Evolutionary conservation across 2,888 invertebrate genomes (phyloP).

Genomic region (Eubasilissa splendida): DNA sequence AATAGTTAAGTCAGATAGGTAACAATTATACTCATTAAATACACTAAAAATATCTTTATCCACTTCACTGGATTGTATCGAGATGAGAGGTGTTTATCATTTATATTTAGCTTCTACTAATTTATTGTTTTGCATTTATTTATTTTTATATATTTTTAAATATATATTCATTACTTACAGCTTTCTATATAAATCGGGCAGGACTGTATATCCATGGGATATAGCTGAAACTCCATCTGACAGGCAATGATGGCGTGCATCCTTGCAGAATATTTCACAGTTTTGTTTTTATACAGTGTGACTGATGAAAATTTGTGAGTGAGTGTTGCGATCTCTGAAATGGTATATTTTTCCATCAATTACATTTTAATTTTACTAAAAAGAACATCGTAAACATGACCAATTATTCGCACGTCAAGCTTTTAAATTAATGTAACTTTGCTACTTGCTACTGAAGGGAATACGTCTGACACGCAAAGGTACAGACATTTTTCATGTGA

Average conservation of each 20-base stretch:
- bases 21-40: too few species aligned
- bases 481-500: too few species aligned
- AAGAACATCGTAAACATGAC: conserved; percentile 31
- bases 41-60: too few species aligned
- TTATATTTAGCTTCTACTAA: too few species aligned
- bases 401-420: conserved; percentile 23
- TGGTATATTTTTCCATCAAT: conserved; percentile 25
- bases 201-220: conserved; percentile 89
- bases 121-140: too few species aligned
- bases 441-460: too few species aligned
- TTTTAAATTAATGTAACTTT: conserved; percentile 2
- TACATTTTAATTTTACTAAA: background rate
- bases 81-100: too few species aligned
- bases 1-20: too few species aligned
- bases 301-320: conserved; percentile 88
- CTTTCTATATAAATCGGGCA: conserved; percentile 89
- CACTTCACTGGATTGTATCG: too few species aligned
- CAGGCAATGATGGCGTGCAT: conserved; percentile 91
- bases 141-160: too few species aligned
- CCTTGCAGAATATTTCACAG: conserved; percentile 84
- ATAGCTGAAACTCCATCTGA: conserved; percentile 90
- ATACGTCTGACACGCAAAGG: too few species aligned
- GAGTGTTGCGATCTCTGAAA: conserved; percentile 84
- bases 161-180: conserved; percentile 75
- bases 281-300: conserved; percentile 85